Evolutionary conservation across 2,113 vertebrate species (phyloP).

Genomic region (Tenebrosternarchus preto): DNA sequence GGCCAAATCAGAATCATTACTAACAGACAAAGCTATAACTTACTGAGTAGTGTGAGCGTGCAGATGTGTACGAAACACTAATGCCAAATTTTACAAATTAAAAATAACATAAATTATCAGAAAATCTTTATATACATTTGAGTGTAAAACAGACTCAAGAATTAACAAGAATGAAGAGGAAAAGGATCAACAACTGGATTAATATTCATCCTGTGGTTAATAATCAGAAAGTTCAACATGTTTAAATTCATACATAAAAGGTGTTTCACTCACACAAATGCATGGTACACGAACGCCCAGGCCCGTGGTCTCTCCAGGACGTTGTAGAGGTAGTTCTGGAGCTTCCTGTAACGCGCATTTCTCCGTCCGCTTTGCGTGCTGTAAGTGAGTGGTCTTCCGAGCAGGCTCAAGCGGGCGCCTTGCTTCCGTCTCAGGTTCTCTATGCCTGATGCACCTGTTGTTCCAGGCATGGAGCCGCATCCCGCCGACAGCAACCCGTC

Average conservation of each 20-base stretch:
- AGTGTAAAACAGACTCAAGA: background rate
- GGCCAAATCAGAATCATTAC: background rate
- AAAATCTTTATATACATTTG: background rate
- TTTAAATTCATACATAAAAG: background rate
- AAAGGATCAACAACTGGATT: no score
- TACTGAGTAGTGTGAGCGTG: background rate
- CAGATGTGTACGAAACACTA: no score
- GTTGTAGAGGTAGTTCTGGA: slow-evolving; percentile 97
- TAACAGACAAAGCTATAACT: background rate
- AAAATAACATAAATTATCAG: background rate
- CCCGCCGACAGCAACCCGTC: slow-evolving; percentile 63
- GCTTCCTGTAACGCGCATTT: slow-evolving; percentile 90
- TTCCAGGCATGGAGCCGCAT: no score
- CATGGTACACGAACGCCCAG: slow-evolving; percentile 96
- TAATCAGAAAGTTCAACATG: background rate
- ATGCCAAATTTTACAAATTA: background rate
- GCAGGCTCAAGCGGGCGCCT: slow-evolving; percentile 91
- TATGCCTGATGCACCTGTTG: slow-evolving; percentile 50
- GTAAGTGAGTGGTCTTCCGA: slow-evolving; percentile 92
- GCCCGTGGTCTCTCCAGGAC: slow-evolving; percentile 92
- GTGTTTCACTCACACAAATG: slow-evolving; percentile 89
- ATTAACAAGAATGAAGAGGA: no score
- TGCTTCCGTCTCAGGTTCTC: slow-evolving; percentile 84
- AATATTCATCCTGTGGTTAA: no score
- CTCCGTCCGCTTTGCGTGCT: slow-evolving; percentile 88